phyloP scores from a whole-genome alignment of 2,113 vertebrate genomes.

The Pagrus major region DNA sequence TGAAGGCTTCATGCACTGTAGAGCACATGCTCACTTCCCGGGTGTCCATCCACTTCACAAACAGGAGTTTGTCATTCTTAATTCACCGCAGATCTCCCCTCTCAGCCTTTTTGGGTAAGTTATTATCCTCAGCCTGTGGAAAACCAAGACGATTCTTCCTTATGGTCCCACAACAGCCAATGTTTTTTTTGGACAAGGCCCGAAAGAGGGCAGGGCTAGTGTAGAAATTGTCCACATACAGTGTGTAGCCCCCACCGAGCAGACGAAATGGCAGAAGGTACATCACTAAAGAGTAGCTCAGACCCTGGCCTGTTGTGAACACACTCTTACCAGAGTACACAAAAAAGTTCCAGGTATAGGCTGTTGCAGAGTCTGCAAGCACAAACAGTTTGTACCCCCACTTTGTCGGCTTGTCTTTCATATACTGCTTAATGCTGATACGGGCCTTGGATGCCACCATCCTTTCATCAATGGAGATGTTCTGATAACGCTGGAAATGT shows the following conservation, averaged over 20 bases:
- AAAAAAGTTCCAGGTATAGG: background rate
- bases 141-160: background rate
- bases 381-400: constrained; percentile 1
- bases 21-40: background rate
- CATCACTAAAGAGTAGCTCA: background rate
- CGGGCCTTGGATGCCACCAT: background rate
- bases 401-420: background rate
- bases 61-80: background rate
- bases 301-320: background rate
- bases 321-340: background rate
- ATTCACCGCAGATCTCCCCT: background rate
- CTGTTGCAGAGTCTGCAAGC: background rate
- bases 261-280: background rate
- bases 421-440: background rate
- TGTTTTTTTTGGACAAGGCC: background rate
- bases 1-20: background rate
- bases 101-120: constrained; percentile 2
- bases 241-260: background rate
- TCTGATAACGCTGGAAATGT: background rate
- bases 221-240: background rate
- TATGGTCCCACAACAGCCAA: background rate
- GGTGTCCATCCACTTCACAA: background rate
- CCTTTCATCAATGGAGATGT: background rate
- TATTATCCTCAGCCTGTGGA: background rate
- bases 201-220: background rate